A percentile compares a stretch with the other conserved stretches of the same genome.
These are phyloP conservation scores for Busseola fusca DNA, from an alignment of 2,888 invertebrate genomes.

Conservation along the genomic window DNA sequence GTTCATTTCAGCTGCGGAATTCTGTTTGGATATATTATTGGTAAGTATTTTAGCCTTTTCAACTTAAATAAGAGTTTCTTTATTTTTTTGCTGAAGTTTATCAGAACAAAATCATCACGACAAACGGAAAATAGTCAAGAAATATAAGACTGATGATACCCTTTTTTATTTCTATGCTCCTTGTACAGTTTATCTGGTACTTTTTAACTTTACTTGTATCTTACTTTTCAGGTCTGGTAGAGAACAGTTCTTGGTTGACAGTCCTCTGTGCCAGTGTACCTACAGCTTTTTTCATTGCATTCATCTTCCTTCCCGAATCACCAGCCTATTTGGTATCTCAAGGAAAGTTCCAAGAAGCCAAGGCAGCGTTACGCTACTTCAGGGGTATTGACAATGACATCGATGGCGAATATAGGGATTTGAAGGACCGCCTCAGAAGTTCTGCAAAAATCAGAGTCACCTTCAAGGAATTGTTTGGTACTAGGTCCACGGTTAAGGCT, in stretches of 20 bases:
- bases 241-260: slow-evolving; percentile 79
- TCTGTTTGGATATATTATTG: slow-evolving; percentile 89
- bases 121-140: background rate
- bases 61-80: background rate
- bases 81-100: background rate
- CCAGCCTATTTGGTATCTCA: slow-evolving; percentile 90
- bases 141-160: background rate
- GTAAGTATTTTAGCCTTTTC: slow-evolving; percentile 71
- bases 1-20: slow-evolving; percentile 91
- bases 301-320: slow-evolving; percentile 92
- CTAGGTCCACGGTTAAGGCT: slow-evolving; percentile 82
- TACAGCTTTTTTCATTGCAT: slow-evolving; percentile 83
- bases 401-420: slow-evolving; percentile 86
- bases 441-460: slow-evolving; percentile 81
- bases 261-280: slow-evolving; percentile 82
- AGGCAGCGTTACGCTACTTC: slow-evolving; percentile 89
- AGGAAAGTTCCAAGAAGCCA: slow-evolving; percentile 88
- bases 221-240: slow-evolving; percentile 80
- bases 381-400: slow-evolving; percentile 90
- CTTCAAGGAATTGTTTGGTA: slow-evolving; percentile 82
- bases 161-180: background rate
- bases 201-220: background rate
- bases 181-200: background rate
- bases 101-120: background rate
- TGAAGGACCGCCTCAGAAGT: slow-evolving; percentile 85